These are phyloP conservation scores for Drosophila meridionalis DNA, from an alignment of 2,888 invertebrate species.

Conservation along the genomic window DNA sequence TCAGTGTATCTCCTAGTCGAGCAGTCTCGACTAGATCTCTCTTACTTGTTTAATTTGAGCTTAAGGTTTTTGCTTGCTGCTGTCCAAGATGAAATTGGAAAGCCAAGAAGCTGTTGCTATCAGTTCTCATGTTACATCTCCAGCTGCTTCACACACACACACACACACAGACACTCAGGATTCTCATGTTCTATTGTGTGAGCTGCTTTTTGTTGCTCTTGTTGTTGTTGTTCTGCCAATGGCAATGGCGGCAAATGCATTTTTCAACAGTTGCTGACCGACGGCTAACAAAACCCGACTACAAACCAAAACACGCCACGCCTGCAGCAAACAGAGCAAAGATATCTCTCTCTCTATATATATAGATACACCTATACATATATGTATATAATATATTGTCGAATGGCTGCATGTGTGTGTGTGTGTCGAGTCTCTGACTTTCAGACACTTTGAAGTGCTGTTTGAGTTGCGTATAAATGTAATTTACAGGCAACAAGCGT, in stretches of 20 bases:
- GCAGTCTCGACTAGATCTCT: too few species aligned
- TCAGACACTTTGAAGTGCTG: constrained; percentile 59
- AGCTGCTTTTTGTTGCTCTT: neutral
- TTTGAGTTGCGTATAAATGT: constrained; percentile 76
- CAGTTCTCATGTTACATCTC: neutral
- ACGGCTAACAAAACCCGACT: constrained; percentile 8
- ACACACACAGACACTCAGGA: constrained; percentile 4
- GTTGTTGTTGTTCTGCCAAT: constrained; percentile 11
- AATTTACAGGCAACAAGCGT: constrained; percentile 69
- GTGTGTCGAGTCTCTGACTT: neutral
- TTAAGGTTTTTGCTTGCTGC: constrained; percentile 32
- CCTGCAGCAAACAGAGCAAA: constrained; percentile 5
- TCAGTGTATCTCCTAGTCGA: too few species aligned
- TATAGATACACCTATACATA: neutral
- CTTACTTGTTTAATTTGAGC: constrained; percentile 17
- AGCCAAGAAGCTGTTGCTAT: constrained; percentile 29
- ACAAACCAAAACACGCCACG: constrained; percentile 20
- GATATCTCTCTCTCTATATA: neutral
- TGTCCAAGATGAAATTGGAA: constrained; percentile 15
- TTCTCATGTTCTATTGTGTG: constrained; percentile 7
- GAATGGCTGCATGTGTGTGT: neutral
- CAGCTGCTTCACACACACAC: neutral
- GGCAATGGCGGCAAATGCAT: constrained; percentile 30
- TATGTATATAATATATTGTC: neutral
- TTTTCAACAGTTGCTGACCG: constrained; percentile 35